Conservation (phyloP, 2,113 vertebrate species). For the Tyto alba region DNA sequence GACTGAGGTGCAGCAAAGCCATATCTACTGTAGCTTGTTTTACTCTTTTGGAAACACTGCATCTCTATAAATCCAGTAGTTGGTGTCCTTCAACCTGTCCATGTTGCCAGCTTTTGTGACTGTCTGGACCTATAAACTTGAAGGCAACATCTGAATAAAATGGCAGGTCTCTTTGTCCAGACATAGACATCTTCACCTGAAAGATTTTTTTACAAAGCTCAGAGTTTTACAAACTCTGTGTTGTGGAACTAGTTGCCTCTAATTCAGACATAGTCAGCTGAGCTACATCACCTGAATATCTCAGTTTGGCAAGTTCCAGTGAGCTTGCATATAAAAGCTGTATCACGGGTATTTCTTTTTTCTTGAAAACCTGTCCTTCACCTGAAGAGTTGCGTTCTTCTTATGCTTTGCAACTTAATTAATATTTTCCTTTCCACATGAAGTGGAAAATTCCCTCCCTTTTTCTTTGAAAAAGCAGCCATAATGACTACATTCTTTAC, state of each 20-base stretch:
- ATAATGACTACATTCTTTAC: not conserved
- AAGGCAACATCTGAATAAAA: not conserved
- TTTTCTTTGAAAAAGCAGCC: not conserved
- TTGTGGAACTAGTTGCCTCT: not conserved
- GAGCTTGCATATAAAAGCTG: not conserved
- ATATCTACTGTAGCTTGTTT: not conserved
- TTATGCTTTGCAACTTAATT: not conserved
- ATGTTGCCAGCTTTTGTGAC: not conserved
- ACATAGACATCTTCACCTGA: not conserved
- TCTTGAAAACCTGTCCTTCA: not conserved
- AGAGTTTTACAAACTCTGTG: not conserved
- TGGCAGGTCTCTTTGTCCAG: not conserved
- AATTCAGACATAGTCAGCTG: not conserved
- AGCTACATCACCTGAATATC: not conserved
- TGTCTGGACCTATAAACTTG: not conserved
- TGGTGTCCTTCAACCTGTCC: not conserved
- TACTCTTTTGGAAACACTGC: no score
- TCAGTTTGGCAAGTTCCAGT: not conserved
- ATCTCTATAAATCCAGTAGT: not conserved
- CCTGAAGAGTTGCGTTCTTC: not conserved
- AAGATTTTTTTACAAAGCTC: not conserved
- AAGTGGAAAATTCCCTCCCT: not conserved
- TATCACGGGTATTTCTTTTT: not conserved
- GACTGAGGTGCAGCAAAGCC: not conserved
- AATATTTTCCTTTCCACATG: not conserved